Evolutionary conservation across 2,113 vertebrate genomes (phyloP).

Genomic region (Nerophis lumbriciformis): DNA sequence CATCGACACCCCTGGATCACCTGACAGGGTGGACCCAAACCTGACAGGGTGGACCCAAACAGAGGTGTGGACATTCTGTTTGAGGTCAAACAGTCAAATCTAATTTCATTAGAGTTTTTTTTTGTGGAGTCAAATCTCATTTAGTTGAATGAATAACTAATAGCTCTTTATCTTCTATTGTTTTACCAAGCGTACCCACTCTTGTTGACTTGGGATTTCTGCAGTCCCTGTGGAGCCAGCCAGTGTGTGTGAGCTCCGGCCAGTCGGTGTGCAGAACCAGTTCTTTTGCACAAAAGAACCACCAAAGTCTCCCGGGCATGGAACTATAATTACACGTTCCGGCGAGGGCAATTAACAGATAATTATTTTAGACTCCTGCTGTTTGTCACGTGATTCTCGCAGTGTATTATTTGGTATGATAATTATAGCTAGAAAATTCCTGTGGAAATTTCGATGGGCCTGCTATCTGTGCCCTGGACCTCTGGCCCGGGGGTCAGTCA

Average conservation of each 20-base stretch:
- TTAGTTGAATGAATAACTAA: too few relatives aligned
- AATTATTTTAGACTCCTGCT: conserved; percentile 42
- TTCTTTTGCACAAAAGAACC: neutral
- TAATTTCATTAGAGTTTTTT: too few relatives aligned
- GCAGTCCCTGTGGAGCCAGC: conserved; percentile 3
- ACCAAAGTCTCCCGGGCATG: conserved; percentile 3
- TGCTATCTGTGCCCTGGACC: too few relatives aligned
- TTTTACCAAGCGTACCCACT: too few relatives aligned
- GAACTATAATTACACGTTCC: conserved; percentile 45
- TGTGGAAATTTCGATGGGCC: too few relatives aligned
- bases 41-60: neutral
- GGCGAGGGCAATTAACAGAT: conserved; percentile 41
- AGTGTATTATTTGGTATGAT: too few relatives aligned
- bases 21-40: neutral
- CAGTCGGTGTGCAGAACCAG: neutral
- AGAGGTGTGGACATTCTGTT: neutral
- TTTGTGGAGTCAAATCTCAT: too few relatives aligned
- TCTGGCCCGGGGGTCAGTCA: too few relatives aligned
- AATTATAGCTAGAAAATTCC: neutral
- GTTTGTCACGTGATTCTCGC: conserved; percentile 14
- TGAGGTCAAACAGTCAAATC: too few relatives aligned
- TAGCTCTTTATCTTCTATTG: too few relatives aligned
- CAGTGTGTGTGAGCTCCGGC: neutral
- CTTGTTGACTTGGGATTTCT: conserved; percentile 7
- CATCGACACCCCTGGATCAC: neutral